Evolutionary conservation across 2,888 invertebrate species (phyloP).

Genomic region (Chirona hameri): DNA sequence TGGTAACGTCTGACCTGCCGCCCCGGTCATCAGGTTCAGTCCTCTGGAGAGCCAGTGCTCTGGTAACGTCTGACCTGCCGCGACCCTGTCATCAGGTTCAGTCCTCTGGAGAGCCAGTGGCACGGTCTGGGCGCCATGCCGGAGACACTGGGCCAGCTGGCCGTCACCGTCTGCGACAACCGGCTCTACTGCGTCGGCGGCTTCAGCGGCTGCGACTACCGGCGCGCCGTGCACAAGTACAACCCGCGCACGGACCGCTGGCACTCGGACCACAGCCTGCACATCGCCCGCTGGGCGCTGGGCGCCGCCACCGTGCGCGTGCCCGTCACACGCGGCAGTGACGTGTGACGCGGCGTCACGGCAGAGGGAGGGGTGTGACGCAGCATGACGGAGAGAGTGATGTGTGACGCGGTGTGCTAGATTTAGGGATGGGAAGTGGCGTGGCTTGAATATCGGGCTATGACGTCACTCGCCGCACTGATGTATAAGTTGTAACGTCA

Average conservation of each 20-base stretch:
- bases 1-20: too few relatives aligned
- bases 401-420: too few relatives aligned
- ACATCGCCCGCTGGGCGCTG: neutral
- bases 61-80: neutral
- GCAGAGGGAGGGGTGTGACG: neutral
- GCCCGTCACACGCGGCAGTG: neutral
- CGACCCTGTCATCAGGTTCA: conserved; percentile 42
- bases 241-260: conserved; percentile 44
- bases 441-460: too few relatives aligned
- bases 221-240: conserved; percentile 44
- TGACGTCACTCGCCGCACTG: too few relatives aligned
- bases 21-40: neutral
- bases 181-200: conserved; percentile 45
- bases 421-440: too few relatives aligned
- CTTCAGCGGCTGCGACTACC: conserved; percentile 43
- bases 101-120: conserved; percentile 45
- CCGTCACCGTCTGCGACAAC: conserved; percentile 42
- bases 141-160: conserved; percentile 43
- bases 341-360: neutral
- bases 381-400: too few relatives aligned
- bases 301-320: neutral
- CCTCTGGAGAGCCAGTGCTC: neutral
- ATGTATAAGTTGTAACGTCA: too few relatives aligned
- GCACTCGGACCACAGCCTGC: neutral
- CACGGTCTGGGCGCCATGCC: conserved; percentile 43